Evolutionary conservation across 2,888 invertebrate genomes (phyloP).

Genomic region (Shargacucullia verbasci): DNA sequence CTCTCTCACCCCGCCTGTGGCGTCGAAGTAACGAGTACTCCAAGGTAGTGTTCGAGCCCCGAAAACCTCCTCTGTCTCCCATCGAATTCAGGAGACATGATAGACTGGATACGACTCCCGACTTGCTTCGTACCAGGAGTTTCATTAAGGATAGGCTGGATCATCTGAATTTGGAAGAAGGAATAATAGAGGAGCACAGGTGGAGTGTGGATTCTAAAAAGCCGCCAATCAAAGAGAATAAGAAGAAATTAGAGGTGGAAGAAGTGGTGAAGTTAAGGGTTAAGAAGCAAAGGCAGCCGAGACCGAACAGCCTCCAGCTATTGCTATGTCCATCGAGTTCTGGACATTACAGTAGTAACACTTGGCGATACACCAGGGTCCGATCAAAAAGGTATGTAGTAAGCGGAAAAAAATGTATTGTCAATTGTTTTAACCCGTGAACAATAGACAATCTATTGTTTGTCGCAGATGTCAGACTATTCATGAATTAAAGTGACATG

Average conservation of each 20-base stretch:
- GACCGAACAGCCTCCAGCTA: conserved; percentile 85
- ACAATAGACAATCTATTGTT: too few species aligned
- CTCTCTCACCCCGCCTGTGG: conserved; percentile 84
- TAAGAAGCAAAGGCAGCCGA: conserved; percentile 81
- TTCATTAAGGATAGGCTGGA: conserved; percentile 76
- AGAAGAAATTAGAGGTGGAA: conserved; percentile 63
- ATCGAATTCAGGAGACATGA: conserved; percentile 72
- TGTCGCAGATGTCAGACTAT: too few species aligned
- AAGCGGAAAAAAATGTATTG: not conserved
- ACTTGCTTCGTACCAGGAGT: conserved; percentile 75
- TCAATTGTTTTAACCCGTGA: too few species aligned
- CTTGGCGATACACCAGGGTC: conserved; percentile 85
- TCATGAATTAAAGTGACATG: too few species aligned
- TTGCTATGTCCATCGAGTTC: conserved; percentile 83
- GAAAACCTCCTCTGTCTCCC: conserved; percentile 80
- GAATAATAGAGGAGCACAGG: conserved; percentile 64
- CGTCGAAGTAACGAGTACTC: conserved; percentile 84
- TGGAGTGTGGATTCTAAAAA: conserved; percentile 81
- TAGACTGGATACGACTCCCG: conserved; percentile 73
- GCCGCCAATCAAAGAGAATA: conserved; percentile 77
- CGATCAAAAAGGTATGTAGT: conserved; percentile 81
- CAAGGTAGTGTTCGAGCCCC: conserved; percentile 84
- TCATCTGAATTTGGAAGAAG: conserved; percentile 77
- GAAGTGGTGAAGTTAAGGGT: conserved; percentile 80
- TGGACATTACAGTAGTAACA: conserved; percentile 84